These are phyloP conservation scores for Lordiphosa fenestrarum DNA, from an alignment of 2,888 invertebrate genomes.

Conservation along the genomic window DNA sequence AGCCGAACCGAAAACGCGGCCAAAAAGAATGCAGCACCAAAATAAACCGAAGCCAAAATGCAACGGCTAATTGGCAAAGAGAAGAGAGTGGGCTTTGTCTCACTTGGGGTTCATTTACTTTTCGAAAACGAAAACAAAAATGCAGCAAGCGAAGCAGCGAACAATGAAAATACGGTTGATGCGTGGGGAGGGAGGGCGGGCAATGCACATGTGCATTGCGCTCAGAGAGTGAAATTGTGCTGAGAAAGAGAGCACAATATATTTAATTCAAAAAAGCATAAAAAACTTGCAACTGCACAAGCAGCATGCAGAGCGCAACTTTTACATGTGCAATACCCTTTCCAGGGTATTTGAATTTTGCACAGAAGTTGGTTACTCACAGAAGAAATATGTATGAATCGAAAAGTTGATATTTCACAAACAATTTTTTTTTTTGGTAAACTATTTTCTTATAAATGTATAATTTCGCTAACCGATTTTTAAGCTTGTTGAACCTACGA, in stretches of 20 bases:
- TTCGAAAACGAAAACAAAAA: slow-evolving; percentile 34
- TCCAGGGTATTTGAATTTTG: no score
- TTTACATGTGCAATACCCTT: slow-evolving; percentile 9
- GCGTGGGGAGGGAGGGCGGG: background rate
- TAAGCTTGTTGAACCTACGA: no score
- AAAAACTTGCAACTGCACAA: slow-evolving; percentile 25
- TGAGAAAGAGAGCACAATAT: slow-evolving; percentile 20
- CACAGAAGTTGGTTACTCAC: no score
- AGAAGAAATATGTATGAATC: no score
- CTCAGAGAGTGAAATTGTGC: slow-evolving; percentile 1
- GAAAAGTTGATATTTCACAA: no score
- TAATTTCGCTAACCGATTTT: no score
- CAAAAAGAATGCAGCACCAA: slow-evolving; percentile 69
- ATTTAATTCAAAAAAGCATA: slow-evolving; percentile 63
- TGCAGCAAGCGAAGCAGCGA: background rate
- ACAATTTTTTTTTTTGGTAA: no score
- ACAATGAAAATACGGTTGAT: background rate
- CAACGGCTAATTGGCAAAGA: slow-evolving; percentile 52
- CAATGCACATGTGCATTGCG: slow-evolving; percentile 20
- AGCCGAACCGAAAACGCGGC: slow-evolving; percentile 52
- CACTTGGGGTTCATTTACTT: slow-evolving; percentile 60
- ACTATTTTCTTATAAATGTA: no score
- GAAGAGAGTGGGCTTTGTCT: slow-evolving; percentile 22
- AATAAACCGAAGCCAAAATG: slow-evolving; percentile 66
- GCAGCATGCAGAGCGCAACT: slow-evolving; percentile 20